phyloP scores from a whole-genome alignment of 2,113 vertebrate species.

The Leucopternis melanops region DNA sequence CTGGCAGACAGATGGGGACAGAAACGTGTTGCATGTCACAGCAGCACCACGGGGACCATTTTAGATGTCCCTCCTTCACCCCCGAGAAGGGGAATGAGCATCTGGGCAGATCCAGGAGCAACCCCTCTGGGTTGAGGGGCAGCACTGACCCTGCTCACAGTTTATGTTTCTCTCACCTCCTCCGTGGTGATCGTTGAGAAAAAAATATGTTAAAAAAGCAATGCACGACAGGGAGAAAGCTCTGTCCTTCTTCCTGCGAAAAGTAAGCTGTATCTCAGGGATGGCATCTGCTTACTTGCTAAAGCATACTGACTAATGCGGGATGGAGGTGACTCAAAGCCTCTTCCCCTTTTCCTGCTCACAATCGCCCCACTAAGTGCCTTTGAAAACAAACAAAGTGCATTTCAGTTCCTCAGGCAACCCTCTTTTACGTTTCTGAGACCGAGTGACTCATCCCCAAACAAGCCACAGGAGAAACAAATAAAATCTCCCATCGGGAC shows the following conservation, averaged over 20 bases:
- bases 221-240: neutral
- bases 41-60: accelerated
- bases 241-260: neutral
- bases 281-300: neutral
- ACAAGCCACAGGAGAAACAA: neutral
- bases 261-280: neutral
- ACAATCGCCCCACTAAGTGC: neutral
- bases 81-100: accelerated
- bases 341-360: slow-evolving; percentile 48
- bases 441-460: neutral
- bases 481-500: accelerated
- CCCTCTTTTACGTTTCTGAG: neutral
- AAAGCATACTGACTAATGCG: neutral
- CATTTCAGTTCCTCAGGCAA: slow-evolving; percentile 10
- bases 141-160: neutral
- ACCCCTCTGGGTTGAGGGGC: accelerated
- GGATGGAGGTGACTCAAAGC: slow-evolving; percentile 23
- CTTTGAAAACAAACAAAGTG: slow-evolving; percentile 14
- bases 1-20: neutral
- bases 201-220: neutral
- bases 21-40: neutral
- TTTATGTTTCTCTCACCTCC: neutral
- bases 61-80: neutral
- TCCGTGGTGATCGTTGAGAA: neutral
- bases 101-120: neutral